Base-by-base conservation (phyloP, 2,113 vertebrate genomes). In the Stictonetta naevosa region DNA sequence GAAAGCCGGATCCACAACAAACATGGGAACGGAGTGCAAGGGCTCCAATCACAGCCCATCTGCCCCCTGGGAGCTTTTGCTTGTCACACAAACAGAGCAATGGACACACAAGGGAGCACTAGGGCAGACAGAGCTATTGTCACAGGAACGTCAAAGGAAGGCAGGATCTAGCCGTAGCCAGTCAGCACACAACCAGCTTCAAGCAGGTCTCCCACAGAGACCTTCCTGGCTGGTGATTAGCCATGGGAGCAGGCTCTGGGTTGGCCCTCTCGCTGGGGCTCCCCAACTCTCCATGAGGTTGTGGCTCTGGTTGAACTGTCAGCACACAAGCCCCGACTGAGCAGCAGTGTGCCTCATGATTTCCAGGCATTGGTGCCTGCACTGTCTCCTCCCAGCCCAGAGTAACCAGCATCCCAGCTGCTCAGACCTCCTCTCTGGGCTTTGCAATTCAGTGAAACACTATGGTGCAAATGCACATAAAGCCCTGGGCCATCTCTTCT, bases 391-490 rank as follows among this genome's bases (percentile, higher is more conserved):
- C 15, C 13, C 40, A 76, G 48, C 7, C 46, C n/a, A 63, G 68
- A 18, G n/a, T 22, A 59, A 21, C 11, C 60, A 62, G 9, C 11
- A 34, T 11, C 42, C 12, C 28, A 7, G 33, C 8, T 19, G 29
- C 67, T 75, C 68, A 78, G 79, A 74, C 10, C 7, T 59, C 52
- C 85, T 42, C 18, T 55, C 48, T 60, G 42, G 44, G 11, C 56
- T 88, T 50, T 64, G 20, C n/a, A 46, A 79, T 34, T 0, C 4
- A 33, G 38, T 8, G 60, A 42, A 68, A 50, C 5, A 0, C 23
- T 0, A 1, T 0, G 1, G 8, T 64, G 44, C 44, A 60, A 46
- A 15, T 4, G 31, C 38, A 13, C 8, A 1, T 2, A 14, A 33
- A 33, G 6, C n/a, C 5, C 8, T 13, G 31, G 8, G 18, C 17